Evolutionary conservation across 2,888 invertebrate species (phyloP).

Genomic region (Sesia apiformis): DNA sequence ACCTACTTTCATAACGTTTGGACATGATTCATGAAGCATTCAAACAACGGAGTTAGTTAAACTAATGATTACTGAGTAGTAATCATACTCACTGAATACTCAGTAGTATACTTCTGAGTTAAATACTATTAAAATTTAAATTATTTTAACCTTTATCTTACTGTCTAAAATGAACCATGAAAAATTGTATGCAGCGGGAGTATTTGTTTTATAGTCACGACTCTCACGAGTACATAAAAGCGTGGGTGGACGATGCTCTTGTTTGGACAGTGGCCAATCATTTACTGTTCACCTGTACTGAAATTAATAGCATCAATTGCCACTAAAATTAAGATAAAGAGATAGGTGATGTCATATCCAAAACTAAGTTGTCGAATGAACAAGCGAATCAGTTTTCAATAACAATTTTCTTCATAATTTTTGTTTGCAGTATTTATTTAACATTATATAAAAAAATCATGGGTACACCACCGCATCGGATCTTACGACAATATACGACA

Average conservation of each 20-base stretch:
- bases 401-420: too few species aligned
- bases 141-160: not conserved
- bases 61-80: not conserved
- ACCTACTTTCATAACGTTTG: too few species aligned
- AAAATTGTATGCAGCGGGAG: constrained; percentile 12
- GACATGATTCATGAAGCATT: too few species aligned
- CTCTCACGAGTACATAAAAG: constrained; percentile 27
- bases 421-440: too few species aligned
- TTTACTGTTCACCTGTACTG: constrained; percentile 53
- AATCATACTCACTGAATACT: not conserved
- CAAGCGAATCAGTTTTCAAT: too few species aligned
- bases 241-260: constrained; percentile 40
- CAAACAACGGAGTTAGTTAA: not conserved
- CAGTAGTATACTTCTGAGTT: not conserved
- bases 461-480: too few species aligned
- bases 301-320: constrained; percentile 34
- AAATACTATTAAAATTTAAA: not conserved
- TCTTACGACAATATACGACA: too few species aligned
- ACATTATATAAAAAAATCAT: too few species aligned
- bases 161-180: not conserved
- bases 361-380: too few species aligned
- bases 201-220: constrained; percentile 43
- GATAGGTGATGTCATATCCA: not conserved
- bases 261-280: constrained; percentile 57
- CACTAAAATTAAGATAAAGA: not conserved